Base-by-base conservation (phyloP, 2,797 vertebrate genomes). In the Netta rufina region DNA sequence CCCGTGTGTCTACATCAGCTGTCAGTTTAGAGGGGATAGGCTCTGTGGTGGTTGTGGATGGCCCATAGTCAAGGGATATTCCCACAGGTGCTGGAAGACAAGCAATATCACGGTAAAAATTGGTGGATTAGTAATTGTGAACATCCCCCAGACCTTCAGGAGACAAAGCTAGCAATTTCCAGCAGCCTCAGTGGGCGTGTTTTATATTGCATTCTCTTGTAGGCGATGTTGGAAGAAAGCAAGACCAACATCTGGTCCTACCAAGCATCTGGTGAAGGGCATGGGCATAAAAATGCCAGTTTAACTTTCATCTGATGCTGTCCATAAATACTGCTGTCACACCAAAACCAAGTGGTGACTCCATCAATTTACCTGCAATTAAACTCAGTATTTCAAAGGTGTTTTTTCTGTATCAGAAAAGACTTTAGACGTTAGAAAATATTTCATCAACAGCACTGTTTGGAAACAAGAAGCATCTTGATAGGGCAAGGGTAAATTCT, bases 141-240 rank as follows among this genome's bases (percentile, higher is more conserved):
- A 58, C 32, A 62, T 21, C 47, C 38, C n/a, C 11, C n/a, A 92
- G 43, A 38, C 39, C 51, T 73, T 83, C 53, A 92, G 54, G 16
- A 85, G 58, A 33, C 25, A 92, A 58, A 81, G 51, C 32, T 0
- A 81, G 75, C 28, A 77, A 87, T 80, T 93, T 93, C 66, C 70
- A 91, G 70, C 60, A 79, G 43, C 73, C 87, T 80, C 66, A 53
- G 27, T 74, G 72, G 45, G 14, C 67, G 4, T 66, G 54, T 78
- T 95, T 96, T 77, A 69, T 69, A 22, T 87, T 95, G 77, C 45
- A 19, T 78, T 90, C 90, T 79, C 57, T 65, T 81, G 54, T 78
- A 96, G 88, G 87, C 87, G 93, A 90, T 72, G 41, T 65, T 87
- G 75, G 80, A 87, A 94, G 90, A 92, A 96, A 94, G 91, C 88